Evolutionary conservation across 2,797 vertebrate genomes (phyloP).

Genomic region (Tenualosa thibaudeaui): DNA sequence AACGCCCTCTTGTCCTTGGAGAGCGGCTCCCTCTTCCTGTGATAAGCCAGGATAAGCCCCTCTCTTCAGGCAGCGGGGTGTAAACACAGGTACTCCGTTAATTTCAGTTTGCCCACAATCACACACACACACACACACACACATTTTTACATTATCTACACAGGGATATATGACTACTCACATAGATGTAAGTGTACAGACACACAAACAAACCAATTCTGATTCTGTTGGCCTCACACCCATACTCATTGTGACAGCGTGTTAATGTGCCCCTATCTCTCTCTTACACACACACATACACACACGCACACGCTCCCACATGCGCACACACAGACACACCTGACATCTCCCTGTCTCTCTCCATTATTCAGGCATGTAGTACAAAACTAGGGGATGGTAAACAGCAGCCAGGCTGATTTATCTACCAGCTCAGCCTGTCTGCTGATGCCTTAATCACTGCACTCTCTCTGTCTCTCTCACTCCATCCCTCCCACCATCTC

Average conservation of each 20-base stretch:
- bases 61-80: not conserved
- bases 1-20: constrained; percentile 10
- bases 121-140: not conserved
- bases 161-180: not conserved
- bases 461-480: constrained; percentile 36
- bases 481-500: constrained; percentile 9
- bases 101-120: not conserved
- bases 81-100: not conserved
- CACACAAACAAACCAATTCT: constrained; percentile 20
- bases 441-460: constrained; percentile 43
- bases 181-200: not conserved
- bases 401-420: constrained; percentile 64
- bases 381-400: constrained; percentile 71
- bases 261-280: not conserved
- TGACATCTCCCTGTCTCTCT: constrained; percentile 39
- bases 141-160: not conserved
- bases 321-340: not conserved
- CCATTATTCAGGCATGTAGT: constrained; percentile 52
- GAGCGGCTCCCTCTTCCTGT: constrained; percentile 12
- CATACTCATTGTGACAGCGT: not conserved
- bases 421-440: constrained; percentile 49
- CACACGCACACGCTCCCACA: constrained; percentile 14
- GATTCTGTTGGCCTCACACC: constrained; percentile 7
- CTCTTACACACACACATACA: not conserved
- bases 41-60: constrained; percentile 18